Base-by-base conservation (phyloP, 2,888 invertebrate genomes). In the Odontocolon sp. region DNA sequence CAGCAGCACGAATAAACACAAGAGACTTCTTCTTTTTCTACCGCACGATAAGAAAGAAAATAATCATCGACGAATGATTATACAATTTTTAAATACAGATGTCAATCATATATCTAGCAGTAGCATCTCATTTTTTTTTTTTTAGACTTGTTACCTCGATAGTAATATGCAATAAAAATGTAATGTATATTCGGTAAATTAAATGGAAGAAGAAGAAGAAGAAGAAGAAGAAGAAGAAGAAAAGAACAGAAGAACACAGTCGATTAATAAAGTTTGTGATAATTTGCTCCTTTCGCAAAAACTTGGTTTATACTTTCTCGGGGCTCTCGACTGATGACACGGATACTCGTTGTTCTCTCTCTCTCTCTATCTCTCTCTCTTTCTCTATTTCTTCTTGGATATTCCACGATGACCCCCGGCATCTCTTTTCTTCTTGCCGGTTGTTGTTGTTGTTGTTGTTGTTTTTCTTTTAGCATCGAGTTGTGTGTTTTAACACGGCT, bases 81-180 rank as follows among this genome's bases (percentile, higher is more conserved):
- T 52, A 54, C 70, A 40, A 63, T 63, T 42, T 57, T 61, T 36
- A 69, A 78, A 80, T 59, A 79, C 56, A 70, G 54, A 61, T 78
- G 77, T 77, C 77, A 57, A 21, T 47, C 69, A 59, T 72, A 57
- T 68, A 52, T 71, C 70, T 71, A 75, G 61, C 83, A 86, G 83
- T 80, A 87, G 86, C 85, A 84, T 84, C 85, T 85, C 83, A 77
- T 84, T 47, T 61, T 14, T 42, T 47, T 63, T 45, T 18, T 36
- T 8, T 52, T 31, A 87, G 83, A 85, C 85, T 87, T 85, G 85
- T 86, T 86, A 83, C 77, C 85, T 85, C 85, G 84, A 79, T 81
- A 71, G 59, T 81, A 86, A 84, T 83, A 82, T 82, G 80, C 83
- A 83, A 83, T 84, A 82, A 87, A 86, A 87, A 87, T 82, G 82